phyloP scores from a whole-genome alignment of 2,797 vertebrate species.

The Pangasius djambal region DNA sequence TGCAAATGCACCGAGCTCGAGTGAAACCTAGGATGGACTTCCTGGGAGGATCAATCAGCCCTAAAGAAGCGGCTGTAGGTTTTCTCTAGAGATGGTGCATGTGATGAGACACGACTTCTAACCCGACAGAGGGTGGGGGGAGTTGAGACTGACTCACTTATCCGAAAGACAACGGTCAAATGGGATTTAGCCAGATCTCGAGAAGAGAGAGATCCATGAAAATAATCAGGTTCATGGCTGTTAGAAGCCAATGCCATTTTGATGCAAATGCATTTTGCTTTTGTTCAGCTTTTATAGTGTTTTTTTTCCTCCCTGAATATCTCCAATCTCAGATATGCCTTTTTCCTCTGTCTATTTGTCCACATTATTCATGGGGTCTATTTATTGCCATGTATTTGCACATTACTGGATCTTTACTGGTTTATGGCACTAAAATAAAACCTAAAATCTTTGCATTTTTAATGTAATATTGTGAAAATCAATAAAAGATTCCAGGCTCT shows the following conservation, averaged over 20 bases:
- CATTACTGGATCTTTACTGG: neutral
- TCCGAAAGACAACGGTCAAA: conserved; percentile 47
- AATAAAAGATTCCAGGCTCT: neutral
- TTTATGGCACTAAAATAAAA: neutral
- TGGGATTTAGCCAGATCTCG: conserved; percentile 54
- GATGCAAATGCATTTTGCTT: conserved; percentile 53
- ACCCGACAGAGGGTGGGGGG: conserved; percentile 34
- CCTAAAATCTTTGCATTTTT: neutral
- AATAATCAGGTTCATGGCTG: conserved; percentile 54
- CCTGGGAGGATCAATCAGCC: conserved; percentile 62
- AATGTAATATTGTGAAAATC: neutral
- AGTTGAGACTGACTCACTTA: conserved; percentile 8
- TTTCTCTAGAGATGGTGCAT: conserved; percentile 29
- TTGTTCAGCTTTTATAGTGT: neutral
- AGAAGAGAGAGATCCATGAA: conserved; percentile 48
- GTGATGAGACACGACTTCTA: conserved; percentile 19
- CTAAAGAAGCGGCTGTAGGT: conserved; percentile 52
- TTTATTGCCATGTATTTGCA: neutral
- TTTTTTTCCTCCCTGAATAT: too few species aligned
- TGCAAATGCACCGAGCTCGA: conserved; percentile 50
- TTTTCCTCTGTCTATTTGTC: conserved; percentile 16
- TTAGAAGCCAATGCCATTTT: conserved; percentile 49
- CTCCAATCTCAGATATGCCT: neutral
- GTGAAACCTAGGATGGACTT: conserved; percentile 56
- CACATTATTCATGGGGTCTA: neutral